Evolutionary conservation across 2,113 vertebrate genomes (phyloP).

Genomic region (Hypomesus transpacificus): DNA sequence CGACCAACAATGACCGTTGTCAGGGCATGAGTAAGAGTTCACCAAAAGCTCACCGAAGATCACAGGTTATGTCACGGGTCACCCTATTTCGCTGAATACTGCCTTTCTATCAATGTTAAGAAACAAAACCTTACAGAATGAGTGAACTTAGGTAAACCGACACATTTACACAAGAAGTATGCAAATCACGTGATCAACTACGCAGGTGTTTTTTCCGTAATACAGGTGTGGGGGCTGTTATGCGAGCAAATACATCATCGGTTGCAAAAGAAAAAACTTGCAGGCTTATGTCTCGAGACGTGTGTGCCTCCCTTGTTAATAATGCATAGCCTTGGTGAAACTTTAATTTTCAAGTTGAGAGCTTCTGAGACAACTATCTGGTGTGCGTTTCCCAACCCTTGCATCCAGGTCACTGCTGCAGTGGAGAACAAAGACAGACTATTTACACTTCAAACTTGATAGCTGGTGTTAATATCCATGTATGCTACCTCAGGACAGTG

Average conservation of each 20-base stretch:
- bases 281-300: constrained; percentile 20
- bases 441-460: constrained; percentile 47
- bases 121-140: too few relatives aligned
- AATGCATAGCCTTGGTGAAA: constrained; percentile 45
- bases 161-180: background rate
- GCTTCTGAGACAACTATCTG: constrained; percentile 40
- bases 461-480: constrained; percentile 7
- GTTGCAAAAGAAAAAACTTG: constrained; percentile 12
- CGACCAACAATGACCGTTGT: constrained; percentile 24
- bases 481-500: constrained; percentile 18
- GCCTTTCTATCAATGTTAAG: background rate
- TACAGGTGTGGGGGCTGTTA: constrained; percentile 15
- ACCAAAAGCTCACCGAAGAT: background rate
- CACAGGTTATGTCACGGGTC: constrained; percentile 20
- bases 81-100: background rate
- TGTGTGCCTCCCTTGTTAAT: constrained; percentile 47
- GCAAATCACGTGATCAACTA: background rate
- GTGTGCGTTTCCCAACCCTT: constrained; percentile 38
- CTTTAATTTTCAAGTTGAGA: constrained; percentile 59
- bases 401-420: constrained; percentile 32
- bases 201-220: constrained; percentile 14
- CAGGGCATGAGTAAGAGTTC: constrained; percentile 14
- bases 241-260: constrained; percentile 38
- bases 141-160: too few relatives aligned
- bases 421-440: constrained; percentile 50